phyloP scores from a whole-genome alignment of 2,113 vertebrate genomes.

The Xiphias gladius region DNA sequence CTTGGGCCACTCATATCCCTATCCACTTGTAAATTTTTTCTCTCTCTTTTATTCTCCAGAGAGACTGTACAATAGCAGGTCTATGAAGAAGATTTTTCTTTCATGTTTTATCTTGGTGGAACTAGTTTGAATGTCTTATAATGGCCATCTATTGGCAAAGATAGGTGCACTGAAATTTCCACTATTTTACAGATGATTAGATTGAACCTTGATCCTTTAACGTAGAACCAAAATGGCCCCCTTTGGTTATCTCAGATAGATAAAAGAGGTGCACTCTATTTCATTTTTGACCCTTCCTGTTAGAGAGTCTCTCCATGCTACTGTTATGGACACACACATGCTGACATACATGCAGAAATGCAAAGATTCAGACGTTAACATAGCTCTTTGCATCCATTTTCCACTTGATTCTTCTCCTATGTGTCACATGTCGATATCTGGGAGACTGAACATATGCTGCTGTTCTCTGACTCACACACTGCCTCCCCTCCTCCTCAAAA shows the following conservation, averaged over 20 bases:
- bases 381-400: not conserved
- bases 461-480: slow-evolving; percentile 25
- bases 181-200: not conserved
- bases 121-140: not conserved
- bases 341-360: not conserved
- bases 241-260: not conserved
- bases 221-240: too few species aligned
- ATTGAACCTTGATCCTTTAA: not conserved
- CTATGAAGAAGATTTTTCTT: not conserved
- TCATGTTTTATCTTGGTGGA: not conserved
- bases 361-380: not conserved
- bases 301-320: not conserved
- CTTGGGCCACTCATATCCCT: too few species aligned
- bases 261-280: not conserved
- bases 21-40: too few species aligned
- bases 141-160: not conserved
- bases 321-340: not conserved
- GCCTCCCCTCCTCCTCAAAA: slow-evolving; percentile 20
- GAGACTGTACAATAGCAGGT: not conserved
- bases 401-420: slow-evolving; percentile 1
- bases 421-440: slow-evolving; percentile 6
- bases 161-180: not conserved
- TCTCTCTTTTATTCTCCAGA: not conserved
- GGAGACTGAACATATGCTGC: slow-evolving; percentile 19
- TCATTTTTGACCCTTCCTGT: not conserved